These are phyloP conservation scores for Dynastes grantii DNA, from an alignment of 2,888 invertebrate species.

Conservation along the genomic window DNA sequence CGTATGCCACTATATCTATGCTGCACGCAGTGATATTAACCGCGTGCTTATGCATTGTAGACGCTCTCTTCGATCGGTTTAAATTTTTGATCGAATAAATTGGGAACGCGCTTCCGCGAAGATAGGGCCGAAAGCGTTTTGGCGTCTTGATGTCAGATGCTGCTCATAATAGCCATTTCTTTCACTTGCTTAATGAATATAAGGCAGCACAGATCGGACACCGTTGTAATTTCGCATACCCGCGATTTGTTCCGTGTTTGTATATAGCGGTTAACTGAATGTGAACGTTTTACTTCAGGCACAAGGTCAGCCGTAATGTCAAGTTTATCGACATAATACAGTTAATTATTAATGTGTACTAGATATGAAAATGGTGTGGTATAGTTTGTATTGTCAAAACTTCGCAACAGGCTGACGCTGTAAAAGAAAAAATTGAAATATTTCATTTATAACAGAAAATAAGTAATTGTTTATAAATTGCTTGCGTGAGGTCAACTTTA, in stretches of 20 bases:
- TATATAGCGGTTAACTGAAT: slow-evolving; percentile 31
- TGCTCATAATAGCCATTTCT: slow-evolving; percentile 29
- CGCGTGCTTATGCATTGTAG: slow-evolving; percentile 20
- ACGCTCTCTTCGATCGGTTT: slow-evolving; percentile 15
- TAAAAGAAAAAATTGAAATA: no score
- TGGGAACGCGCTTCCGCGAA: slow-evolving; percentile 14
- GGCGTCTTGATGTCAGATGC: slow-evolving; percentile 22
- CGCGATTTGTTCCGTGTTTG: background rate
- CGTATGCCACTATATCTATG: slow-evolving; percentile 1
- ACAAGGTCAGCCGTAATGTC: slow-evolving; percentile 45
- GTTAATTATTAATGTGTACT: slow-evolving; percentile 46
- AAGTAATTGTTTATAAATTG: no score
- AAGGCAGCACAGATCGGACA: slow-evolving; percentile 2
- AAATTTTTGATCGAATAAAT: slow-evolving; percentile 32
- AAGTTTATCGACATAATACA: slow-evolving; percentile 46
- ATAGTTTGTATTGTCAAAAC: background rate
- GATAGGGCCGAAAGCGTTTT: background rate
- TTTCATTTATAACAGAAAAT: no score
- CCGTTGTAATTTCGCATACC: slow-evolving; percentile 27
- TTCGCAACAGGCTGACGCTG: background rate
- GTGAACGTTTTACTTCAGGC: slow-evolving; percentile 40
- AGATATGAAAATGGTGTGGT: slow-evolving; percentile 28
- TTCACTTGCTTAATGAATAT: slow-evolving; percentile 28
- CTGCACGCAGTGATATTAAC: slow-evolving; percentile 5
- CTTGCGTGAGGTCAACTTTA: no score